Base-by-base conservation (phyloP, 2,888 invertebrate species). In the Neocrepidodera transversa region DNA sequence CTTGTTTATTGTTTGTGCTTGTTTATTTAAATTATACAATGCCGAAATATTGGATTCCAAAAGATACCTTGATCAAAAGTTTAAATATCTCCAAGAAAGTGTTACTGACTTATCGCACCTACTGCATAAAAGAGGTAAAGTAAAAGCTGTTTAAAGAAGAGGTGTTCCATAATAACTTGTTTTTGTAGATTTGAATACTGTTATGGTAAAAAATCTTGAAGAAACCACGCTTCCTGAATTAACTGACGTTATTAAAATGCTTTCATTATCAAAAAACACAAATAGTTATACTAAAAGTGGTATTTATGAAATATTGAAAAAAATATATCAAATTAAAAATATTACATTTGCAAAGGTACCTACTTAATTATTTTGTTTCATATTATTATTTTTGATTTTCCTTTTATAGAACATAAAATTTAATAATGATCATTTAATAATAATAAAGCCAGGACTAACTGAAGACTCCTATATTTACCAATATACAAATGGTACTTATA, bases 401-500 rank as follows among this genome's bases (percentile, higher is more conserved):
- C 28, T 30, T 17, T 51, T 51, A 52, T 35, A 65, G 65, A 51
- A 45, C 16, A 48, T 50, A 36, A 38, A 57, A 35, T 65, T 51
- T 18, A 30, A 51, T 7, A 40, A 62, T 5, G n/a, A 42, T 10
- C 52, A 58, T n/a, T 57, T 67, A 36, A 36, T 66, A 18, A 53
- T 64, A 38, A 30, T 42, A 11, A 56, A 43, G 30, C 18, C 36
- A 2, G 40, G 52, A 42, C n/a, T 35, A 11, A 36, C 20, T 26
- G 60, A 48, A 20, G 61, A 65, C 43, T 54, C 55, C 6, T 38
- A 60, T 16, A 55, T 65, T 6, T 65, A 63, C 26, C 38, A 45
- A 11, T 57, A 55, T 13, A 38, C 18, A 16, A 38, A 43, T n/a
- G 48, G 23, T 38, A 26, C 8, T 5, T 36, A 38, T 18, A 32